Percentiles rank a stretch among this genome's conserved stretches.
These are phyloP conservation scores for Hormaphis cornu DNA, from an alignment of 1,140 invertebrate species.

Conservation along the genomic window DNA sequence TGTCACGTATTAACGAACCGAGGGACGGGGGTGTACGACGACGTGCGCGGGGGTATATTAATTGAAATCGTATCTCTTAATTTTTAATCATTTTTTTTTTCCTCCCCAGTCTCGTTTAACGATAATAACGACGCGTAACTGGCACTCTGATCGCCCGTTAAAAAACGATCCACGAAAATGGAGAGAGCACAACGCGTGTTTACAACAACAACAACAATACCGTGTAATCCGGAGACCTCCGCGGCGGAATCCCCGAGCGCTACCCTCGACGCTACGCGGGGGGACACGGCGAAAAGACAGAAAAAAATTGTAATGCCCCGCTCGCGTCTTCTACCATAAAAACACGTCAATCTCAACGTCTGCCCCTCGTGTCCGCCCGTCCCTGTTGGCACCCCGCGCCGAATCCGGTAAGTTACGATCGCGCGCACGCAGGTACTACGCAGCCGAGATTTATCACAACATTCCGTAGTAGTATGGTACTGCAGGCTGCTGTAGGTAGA, in stretches of 20 bases:
- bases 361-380: neutral
- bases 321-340: neutral
- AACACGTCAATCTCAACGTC: neutral
- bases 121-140: too few relatives aligned
- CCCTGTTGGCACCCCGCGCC: neutral
- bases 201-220: too few relatives aligned
- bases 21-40: too few relatives aligned
- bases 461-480: too few relatives aligned
- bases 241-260: neutral
- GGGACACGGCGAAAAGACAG: neutral
- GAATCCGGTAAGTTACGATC: neutral
- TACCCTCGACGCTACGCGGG: neutral
- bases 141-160: conserved; percentile 2
- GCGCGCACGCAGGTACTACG: too few relatives aligned
- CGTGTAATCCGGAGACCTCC: neutral
- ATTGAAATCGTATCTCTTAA: neutral
- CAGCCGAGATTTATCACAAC: too few relatives aligned
- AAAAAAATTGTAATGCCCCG: neutral
- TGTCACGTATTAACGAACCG: too few relatives aligned
- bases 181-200: too few relatives aligned
- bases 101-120: too few relatives aligned
- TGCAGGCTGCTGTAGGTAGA: too few relatives aligned
- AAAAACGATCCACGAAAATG: conserved; percentile 6
- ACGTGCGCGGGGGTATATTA: too few relatives aligned
- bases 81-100: neutral